Percentiles rank a stretch among this genome's conserved stretches.
Conservation (phyloP, 2,113 vertebrate species). For the Bubo scandiacus region DNA sequence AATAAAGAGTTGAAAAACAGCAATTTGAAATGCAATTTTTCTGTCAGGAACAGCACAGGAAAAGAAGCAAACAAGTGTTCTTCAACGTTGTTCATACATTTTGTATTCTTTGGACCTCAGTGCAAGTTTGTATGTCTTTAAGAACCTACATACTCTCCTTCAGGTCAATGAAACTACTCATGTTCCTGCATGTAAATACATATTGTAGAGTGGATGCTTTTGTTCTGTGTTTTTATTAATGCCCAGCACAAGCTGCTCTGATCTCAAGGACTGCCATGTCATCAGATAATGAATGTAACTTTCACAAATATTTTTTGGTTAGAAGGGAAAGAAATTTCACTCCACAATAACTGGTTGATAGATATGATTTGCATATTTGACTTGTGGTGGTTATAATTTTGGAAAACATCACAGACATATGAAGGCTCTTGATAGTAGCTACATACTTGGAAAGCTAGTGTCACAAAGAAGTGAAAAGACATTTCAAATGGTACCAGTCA, state of each 20-base stretch:
- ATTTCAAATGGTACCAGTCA: background rate
- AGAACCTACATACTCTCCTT: background rate
- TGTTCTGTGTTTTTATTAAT: background rate
- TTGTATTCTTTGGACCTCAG: background rate
- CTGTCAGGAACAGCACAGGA: background rate
- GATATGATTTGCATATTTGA: background rate
- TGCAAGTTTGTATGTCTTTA: background rate
- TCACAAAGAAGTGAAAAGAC: background rate
- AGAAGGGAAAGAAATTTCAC: background rate
- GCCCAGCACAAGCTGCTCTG: background rate
- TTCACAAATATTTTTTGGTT: background rate
- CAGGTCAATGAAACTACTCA: background rate
- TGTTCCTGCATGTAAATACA: background rate
- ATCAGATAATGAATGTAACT: background rate
- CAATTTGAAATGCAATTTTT: background rate
- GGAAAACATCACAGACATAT: background rate
- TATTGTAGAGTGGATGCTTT: background rate
- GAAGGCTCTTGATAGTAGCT: background rate
- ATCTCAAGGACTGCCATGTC: background rate
- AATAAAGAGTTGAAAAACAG: background rate
- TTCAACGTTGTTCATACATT: background rate
- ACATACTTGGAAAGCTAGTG: background rate
- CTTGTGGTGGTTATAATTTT: background rate
- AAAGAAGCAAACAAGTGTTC: background rate
- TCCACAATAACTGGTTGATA: background rate